phyloP scores from a whole-genome alignment of 2,888 invertebrate species.

The Ormyrus thymus region DNA sequence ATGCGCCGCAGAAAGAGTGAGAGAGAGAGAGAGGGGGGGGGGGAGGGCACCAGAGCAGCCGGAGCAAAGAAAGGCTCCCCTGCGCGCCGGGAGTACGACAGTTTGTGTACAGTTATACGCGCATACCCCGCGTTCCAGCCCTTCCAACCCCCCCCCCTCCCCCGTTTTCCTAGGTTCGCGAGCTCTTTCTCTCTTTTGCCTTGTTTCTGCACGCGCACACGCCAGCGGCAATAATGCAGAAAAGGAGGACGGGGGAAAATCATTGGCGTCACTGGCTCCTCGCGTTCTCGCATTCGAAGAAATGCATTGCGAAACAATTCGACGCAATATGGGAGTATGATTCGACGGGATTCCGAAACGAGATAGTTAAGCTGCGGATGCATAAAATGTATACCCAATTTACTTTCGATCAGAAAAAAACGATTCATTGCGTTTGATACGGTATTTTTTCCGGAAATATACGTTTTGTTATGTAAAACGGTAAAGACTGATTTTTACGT shows the following conservation, averaged over 20 bases:
- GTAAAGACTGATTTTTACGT: too few relatives aligned
- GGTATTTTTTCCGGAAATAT: too few relatives aligned
- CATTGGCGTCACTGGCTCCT: neutral
- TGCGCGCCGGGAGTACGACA: neutral
- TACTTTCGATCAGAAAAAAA: too few relatives aligned
- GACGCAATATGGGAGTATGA: too few relatives aligned
- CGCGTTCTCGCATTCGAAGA: neutral
- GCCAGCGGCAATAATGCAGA: constrained; percentile 7
- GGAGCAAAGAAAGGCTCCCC: constrained; percentile 21
- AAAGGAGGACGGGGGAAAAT: constrained; percentile 11
- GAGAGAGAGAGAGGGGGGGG: neutral
- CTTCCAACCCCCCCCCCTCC: neutral
- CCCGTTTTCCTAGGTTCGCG: neutral
- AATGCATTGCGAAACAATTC: neutral
- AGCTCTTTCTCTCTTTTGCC: neutral
- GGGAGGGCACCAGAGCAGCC: neutral
- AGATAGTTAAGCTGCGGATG: too few relatives aligned
- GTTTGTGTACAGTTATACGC: neutral
- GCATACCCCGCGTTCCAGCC: too few relatives aligned
- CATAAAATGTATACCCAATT: too few relatives aligned
- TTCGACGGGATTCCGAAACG: too few relatives aligned
- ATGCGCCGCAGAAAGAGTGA: neutral
- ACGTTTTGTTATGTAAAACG: too few relatives aligned
- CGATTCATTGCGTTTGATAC: too few relatives aligned
- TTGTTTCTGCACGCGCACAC: neutral